Evolutionary conservation across 2,113 vertebrate species (phyloP).

Genomic region (Tichodroma muraria): DNA sequence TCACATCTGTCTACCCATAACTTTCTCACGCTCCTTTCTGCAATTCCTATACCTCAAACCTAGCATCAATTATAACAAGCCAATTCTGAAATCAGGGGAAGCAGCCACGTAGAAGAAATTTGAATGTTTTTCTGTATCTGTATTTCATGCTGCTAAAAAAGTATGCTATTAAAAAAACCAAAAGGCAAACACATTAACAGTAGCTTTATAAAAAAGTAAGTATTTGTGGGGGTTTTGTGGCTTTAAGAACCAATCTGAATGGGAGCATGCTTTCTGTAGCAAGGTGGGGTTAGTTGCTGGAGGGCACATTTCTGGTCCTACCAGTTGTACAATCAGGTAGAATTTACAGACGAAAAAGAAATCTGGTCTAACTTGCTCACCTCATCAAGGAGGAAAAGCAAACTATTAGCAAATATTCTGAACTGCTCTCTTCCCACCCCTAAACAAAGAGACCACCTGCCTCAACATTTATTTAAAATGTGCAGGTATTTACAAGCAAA

Average conservation of each 20-base stretch:
- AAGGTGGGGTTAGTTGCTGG: slow-evolving; percentile 2
- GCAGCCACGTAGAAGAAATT: not conserved
- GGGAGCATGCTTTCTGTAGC: not conserved
- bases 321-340: not conserved
- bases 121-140: not conserved
- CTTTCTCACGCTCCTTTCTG: not conserved
- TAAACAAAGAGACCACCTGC: slow-evolving; percentile 33
- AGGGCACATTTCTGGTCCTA: slow-evolving; percentile 21
- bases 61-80: not conserved
- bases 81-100: not conserved
- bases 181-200: not conserved
- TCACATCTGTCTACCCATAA: not conserved
- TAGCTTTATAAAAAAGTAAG: not conserved
- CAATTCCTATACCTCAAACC: not conserved
- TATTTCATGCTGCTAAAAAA: not conserved
- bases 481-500: slow-evolving; percentile 53
- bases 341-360: slow-evolving; percentile 34
- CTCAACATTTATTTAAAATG: slow-evolving; percentile 18
- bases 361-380: slow-evolving; percentile 37
- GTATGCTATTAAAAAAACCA: not conserved
- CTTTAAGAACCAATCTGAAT: not conserved
- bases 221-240: not conserved
- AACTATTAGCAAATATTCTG: slow-evolving; percentile 6
- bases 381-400: not conserved
- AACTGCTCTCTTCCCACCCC: not conserved